These are phyloP conservation scores for Halcyon badia DNA, from an alignment of 2,797 vertebrate genomes.

Conservation along the genomic window DNA sequence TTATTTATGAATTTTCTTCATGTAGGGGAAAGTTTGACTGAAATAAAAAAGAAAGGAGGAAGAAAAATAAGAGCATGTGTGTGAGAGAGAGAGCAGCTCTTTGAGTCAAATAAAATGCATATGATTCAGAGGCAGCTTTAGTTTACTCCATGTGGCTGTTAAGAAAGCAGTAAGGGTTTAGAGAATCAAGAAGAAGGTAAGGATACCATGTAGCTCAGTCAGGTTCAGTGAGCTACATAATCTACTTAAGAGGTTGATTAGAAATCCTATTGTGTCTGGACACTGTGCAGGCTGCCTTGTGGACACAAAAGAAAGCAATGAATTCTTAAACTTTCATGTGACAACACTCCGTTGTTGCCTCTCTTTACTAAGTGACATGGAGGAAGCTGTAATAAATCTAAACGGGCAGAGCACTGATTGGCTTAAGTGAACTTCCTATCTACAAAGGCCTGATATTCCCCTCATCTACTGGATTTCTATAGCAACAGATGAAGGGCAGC, in stretches of 20 bases:
- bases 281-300: not conserved
- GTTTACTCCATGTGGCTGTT: not conserved
- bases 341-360: not conserved
- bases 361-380: slow-evolving; percentile 3
- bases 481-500: slow-evolving; percentile 9
- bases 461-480: slow-evolving; percentile 3
- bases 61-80: not conserved
- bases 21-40: not conserved
- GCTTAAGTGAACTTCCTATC: slow-evolving; percentile 17
- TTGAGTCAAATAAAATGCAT: not conserved
- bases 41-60: not conserved
- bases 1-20: not conserved
- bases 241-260: slow-evolving; percentile 45
- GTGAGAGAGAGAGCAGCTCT: not conserved
- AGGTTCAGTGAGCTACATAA: slow-evolving; percentile 33
- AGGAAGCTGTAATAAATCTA: not conserved
- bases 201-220: not conserved
- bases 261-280: not conserved
- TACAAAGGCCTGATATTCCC: not conserved
- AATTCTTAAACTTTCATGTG: not conserved
- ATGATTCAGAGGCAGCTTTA: not conserved
- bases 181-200: not conserved
- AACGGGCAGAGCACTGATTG: not conserved
- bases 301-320: not conserved
- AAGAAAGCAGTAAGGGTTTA: slow-evolving; percentile 5